Evolutionary conservation across 2,113 vertebrate species (phyloP).

Genomic region (Nansenia antarctica): DNA sequence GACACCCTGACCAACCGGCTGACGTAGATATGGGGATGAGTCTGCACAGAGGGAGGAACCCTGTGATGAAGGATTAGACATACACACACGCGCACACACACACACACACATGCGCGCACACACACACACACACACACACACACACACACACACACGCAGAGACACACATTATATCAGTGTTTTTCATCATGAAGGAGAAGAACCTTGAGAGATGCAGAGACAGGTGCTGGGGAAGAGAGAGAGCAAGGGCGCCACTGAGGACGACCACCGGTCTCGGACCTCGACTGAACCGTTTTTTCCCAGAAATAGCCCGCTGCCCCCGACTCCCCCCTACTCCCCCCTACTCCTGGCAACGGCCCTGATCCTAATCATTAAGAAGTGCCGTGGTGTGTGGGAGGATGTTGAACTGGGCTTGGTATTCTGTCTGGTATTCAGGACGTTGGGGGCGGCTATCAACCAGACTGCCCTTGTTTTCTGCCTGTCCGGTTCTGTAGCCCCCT

Average conservation of each 20-base stretch:
- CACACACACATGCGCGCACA: not conserved
- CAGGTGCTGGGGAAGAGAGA: not conserved
- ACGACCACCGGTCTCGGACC: too few species aligned
- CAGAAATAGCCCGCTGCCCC: too few species aligned
- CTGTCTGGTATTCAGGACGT: not conserved
- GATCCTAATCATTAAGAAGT: too few species aligned
- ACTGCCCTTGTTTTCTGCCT: conserved; percentile 33
- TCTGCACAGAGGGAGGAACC: not conserved
- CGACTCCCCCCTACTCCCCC: too few species aligned
- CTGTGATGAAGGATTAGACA: not conserved
- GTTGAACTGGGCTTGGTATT: not conserved
- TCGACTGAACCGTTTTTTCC: too few species aligned
- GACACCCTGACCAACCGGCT: not conserved
- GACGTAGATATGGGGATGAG: not conserved
- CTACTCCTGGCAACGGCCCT: too few species aligned
- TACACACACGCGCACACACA: too few species aligned
- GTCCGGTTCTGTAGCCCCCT: conserved; percentile 37
- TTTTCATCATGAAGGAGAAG: conserved; percentile 1
- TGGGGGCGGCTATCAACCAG: conserved; percentile 65
- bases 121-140: not conserved
- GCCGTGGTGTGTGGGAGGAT: not conserved
- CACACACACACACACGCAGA: too few species aligned
- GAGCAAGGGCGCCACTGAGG: not conserved
- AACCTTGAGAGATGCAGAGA: not conserved
- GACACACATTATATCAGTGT: too few species aligned